These are phyloP conservation scores for Drosophila malerkotliana DNA, from an alignment of 1,140 invertebrate species.

Conservation along the genomic window DNA sequence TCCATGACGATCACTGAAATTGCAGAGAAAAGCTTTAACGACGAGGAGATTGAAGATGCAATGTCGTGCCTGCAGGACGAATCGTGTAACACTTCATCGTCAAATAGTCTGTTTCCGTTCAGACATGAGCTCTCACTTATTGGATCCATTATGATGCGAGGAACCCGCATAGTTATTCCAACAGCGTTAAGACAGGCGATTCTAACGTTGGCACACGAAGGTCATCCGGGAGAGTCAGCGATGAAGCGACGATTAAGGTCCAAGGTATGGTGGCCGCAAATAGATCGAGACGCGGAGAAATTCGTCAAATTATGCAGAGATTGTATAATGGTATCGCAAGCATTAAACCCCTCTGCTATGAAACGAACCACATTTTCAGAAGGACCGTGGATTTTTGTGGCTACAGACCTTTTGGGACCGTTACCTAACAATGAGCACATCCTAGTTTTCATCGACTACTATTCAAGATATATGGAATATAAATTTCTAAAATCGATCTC, in stretches of 20 bases:
- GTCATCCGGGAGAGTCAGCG: constrained; percentile 85
- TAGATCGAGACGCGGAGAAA: constrained; percentile 84
- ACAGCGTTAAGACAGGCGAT: constrained; percentile 46
- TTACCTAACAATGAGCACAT: constrained; percentile 28
- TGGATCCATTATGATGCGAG: constrained; percentile 20
- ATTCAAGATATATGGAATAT: too few species aligned
- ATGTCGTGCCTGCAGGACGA: constrained; percentile 16
- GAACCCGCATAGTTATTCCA: constrained; percentile 65
- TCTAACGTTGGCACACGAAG: constrained; percentile 82
- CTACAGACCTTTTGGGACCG: constrained; percentile 18
- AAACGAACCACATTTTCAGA: constrained; percentile 14
- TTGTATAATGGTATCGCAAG: constrained; percentile 63
- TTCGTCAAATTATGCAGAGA: constrained; percentile 83
- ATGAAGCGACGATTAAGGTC: constrained; percentile 85
- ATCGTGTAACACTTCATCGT: constrained; percentile 12
- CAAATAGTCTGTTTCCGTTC: constrained; percentile 23
- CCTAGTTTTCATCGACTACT: constrained; percentile 32
- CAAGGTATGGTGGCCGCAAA: constrained; percentile 85
- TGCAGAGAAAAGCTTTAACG: background rate
- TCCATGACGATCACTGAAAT: constrained; percentile 30
- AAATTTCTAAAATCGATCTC: too few species aligned
- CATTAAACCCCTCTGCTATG: constrained; percentile 20
- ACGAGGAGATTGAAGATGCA: constrained; percentile 29
- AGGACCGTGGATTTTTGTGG: constrained; percentile 27
- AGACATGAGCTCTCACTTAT: constrained; percentile 24